Base-by-base conservation (phyloP, 2,888 invertebrate species). In the Amphipoea oculea region DNA sequence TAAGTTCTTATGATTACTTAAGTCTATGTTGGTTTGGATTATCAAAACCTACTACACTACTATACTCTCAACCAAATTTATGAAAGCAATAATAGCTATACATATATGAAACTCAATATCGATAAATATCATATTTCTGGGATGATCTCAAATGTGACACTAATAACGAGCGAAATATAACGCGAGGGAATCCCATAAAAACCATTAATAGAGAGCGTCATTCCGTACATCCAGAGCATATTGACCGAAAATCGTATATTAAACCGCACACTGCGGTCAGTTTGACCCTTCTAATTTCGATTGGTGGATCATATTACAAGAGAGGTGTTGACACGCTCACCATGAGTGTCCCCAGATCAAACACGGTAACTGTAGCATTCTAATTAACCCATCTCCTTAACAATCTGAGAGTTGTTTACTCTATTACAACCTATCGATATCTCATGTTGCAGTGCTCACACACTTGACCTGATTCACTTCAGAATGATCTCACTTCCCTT, bases 301-400 rank as follows among this genome's bases (percentile, higher is more conserved):
- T 93, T 92, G 92, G 91, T 90, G 90, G 92, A 95, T 96, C 95
- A 92, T 92, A 94, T 96, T 95, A 94, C 94, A 89, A 89, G 88
- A 92, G 93, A 95, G 93, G 94, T 94, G 94, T 95, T 95, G 94
- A 95, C 94, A 92, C 91, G 91, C 85, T 90, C 92, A 88, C 92
- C 91, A 86, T 91, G 90, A 94, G 92, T 92, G 91, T 91, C 92
- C 91, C 91, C 87, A 92, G 91, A 93, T 94, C 94, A 95, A 95
- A 94, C 92, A 94, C 88, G 80, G 90, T 90, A 90, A 92, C 92
- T 92, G 92, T 93, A 90, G 90, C 91, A 89, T 90, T 91, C 91
- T 94, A 96, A 96, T 95, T 95, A 94, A 94, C 92, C 89, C 85
- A 86, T 86, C 89, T 90, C 88, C 90, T 90, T 91, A 91, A 92